Evolutionary conservation across 2,797 vertebrate genomes (phyloP), one percentile per base, ranked within the genome.

Genomic region (Clarias pachynema): DNA sequence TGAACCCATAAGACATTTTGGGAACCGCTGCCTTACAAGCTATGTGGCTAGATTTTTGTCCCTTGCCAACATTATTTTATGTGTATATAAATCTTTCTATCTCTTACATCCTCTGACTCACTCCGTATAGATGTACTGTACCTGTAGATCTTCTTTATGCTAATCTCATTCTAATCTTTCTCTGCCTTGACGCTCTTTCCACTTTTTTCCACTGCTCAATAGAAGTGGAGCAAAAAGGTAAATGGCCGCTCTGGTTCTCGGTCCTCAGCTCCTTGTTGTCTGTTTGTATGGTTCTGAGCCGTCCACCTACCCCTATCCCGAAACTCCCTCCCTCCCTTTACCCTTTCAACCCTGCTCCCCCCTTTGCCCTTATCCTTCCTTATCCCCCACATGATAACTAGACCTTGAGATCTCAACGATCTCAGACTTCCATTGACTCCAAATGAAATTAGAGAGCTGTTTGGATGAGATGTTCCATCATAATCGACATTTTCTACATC

Each of bases 161-260:
- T 53, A 53, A 53, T 53, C 97, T 96, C 97, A 95, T 97, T 97
- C 97, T 99, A 99, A 99, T 97, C 97, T 98, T 97, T 97, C 96
- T 98, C 97, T 97, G 95, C 97, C 97, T 97, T 95, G 96, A 96
- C 96, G 95, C 96, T 96, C 96, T 96, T 96, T 95, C 95, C 93
- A 94, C 94, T 96, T 97, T 87, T 94, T 95, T 97, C 96, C 96
- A 96, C 97, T 96, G 98, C 98, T 97, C 98, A 97, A 99, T 99
- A 99, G 98, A 99, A 99, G 98, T 99, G 98, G 98, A 99, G 95
- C 97, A 99, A 98, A 99, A 99, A 99, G 98, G 98, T 99, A 99
- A 99, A 98, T 99, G 97, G 97, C 91, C 94, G 96, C 96, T 95
- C 93, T 95, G 95, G 96, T 96, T 95, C 94, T 94, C 93, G 95